A percentile compares a stretch with the other conserved stretches of the same genome.
Conservation (phyloP, 2,888 invertebrate genomes). For the Danaus chrysippus region DNA sequence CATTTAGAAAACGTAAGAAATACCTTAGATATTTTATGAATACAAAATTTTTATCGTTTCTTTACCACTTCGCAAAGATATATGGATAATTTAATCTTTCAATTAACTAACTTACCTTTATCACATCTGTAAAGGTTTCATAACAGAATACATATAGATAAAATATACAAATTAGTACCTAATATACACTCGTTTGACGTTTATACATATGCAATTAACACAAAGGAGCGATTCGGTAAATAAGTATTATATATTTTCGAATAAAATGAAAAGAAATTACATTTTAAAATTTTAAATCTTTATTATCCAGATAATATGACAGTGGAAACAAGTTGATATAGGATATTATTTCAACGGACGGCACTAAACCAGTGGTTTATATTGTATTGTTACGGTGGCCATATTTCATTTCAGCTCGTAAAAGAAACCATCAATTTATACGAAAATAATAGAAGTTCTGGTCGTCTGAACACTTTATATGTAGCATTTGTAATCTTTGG, state of each 20-base stretch:
- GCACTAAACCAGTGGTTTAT: conserved; percentile 44
- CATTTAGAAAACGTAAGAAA: neutral
- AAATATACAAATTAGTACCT: too few relatives aligned
- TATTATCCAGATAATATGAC: conserved; percentile 7
- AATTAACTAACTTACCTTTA: too few relatives aligned
- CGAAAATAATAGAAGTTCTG: conserved; percentile 45
- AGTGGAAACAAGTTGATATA: conserved; percentile 28
- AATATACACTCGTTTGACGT: too few relatives aligned
- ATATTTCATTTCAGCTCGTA: conserved; percentile 38
- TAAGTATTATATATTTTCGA: too few relatives aligned
- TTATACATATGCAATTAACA: too few relatives aligned
- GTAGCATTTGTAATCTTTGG: conserved; percentile 14
- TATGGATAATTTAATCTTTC: too few relatives aligned
- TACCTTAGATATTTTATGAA: neutral
- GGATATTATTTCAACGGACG: conserved; percentile 40
- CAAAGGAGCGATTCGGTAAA: too few relatives aligned
- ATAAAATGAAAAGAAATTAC: neutral
- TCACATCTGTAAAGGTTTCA: too few relatives aligned
- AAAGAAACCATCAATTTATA: conserved; percentile 45
- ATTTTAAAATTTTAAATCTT: neutral
- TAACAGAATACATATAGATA: too few relatives aligned
- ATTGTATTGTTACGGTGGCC: conserved; percentile 35
- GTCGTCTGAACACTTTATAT: conserved; percentile 33
- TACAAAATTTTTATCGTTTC: too few relatives aligned
- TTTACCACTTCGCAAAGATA: too few relatives aligned